Conservation (phyloP, 2,888 invertebrate genomes). For the Chrysolina oricalcia region DNA sequence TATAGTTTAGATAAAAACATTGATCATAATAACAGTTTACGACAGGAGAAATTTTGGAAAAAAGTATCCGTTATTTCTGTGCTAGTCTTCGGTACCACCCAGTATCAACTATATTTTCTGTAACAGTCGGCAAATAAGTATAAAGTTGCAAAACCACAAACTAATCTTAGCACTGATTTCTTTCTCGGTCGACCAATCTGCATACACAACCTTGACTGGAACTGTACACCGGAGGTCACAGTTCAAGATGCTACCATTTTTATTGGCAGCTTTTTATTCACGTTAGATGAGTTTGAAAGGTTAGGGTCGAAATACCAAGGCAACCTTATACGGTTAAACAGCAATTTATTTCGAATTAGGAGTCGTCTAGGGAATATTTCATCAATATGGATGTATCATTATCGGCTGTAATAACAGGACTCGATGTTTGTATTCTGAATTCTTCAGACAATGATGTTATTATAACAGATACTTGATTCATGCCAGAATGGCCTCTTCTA, state of each 20-base stretch:
- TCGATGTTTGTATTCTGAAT: conserved; percentile 30
- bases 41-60: too few species aligned
- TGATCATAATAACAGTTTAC: too few species aligned
- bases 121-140: neutral
- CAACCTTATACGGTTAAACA: conserved; percentile 41
- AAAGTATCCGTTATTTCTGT: neutral
- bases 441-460: conserved; percentile 32
- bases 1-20: too few species aligned
- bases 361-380: conserved; percentile 36
- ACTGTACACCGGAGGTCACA: conserved; percentile 26
- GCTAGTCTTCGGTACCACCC: neutral
- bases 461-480: conserved; percentile 30
- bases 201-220: conserved; percentile 22
- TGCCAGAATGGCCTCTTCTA: conserved; percentile 17
- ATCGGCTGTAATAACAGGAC: conserved; percentile 41
- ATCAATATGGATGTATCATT: conserved; percentile 44
- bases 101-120: neutral
- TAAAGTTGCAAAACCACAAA: neutral
- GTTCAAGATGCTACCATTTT: conserved; percentile 41
- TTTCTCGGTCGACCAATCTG: conserved; percentile 3
- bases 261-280: conserved; percentile 20
- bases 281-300: conserved; percentile 44
- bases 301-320: conserved; percentile 38
- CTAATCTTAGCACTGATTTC: neutral
- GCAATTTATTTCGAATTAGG: conserved; percentile 49